Evolutionary conservation across 2,888 invertebrate species (phyloP).

Genomic region (Lasioglossum figueresi): DNA sequence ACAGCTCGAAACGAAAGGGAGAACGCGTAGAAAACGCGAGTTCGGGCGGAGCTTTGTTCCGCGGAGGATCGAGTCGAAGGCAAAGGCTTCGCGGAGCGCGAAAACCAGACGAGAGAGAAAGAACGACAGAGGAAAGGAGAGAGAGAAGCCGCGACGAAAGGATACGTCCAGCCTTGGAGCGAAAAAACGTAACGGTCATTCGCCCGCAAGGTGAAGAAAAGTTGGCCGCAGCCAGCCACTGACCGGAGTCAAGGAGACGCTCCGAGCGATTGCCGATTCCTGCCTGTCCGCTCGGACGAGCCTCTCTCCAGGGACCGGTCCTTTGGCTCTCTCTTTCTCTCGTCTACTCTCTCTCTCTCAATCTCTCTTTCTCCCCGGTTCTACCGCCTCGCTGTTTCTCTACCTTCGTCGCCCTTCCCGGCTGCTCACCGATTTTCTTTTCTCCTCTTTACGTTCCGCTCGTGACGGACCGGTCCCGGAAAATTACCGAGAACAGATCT

Average conservation of each 20-base stretch:
- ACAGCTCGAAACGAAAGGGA: slow-evolving; percentile 12
- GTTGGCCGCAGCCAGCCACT: slow-evolving; percentile 80
- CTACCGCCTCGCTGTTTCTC: background rate
- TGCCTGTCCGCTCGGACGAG: slow-evolving; percentile 71
- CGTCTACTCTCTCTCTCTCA: background rate
- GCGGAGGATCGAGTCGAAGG: slow-evolving; percentile 26
- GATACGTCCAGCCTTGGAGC: slow-evolving; percentile 79
- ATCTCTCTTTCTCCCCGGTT: background rate
- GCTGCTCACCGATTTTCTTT: slow-evolving; percentile 53
- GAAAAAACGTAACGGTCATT: slow-evolving; percentile 83
- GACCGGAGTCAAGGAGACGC: slow-evolving; percentile 82
- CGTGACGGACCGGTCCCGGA: slow-evolving; percentile 75
- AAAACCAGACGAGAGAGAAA: slow-evolving; percentile 59
- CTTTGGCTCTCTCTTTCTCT: slow-evolving; percentile 13
- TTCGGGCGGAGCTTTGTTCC: slow-evolving; percentile 26
- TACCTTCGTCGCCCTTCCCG: background rate
- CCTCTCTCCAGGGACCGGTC: slow-evolving; percentile 70
- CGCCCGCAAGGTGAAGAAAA: slow-evolving; percentile 83
- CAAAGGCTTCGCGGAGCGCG: slow-evolving; percentile 22
- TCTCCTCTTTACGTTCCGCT: slow-evolving; percentile 48
- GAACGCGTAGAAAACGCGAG: slow-evolving; percentile 25
- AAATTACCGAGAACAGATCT: slow-evolving; percentile 73
- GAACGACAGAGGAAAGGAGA: slow-evolving; percentile 46
- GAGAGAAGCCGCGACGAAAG: slow-evolving; percentile 72
- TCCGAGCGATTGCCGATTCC: slow-evolving; percentile 77